These are phyloP conservation scores for Vidua chalybeata DNA, from an alignment of 2,113 vertebrate species.

Conservation along the genomic window DNA sequence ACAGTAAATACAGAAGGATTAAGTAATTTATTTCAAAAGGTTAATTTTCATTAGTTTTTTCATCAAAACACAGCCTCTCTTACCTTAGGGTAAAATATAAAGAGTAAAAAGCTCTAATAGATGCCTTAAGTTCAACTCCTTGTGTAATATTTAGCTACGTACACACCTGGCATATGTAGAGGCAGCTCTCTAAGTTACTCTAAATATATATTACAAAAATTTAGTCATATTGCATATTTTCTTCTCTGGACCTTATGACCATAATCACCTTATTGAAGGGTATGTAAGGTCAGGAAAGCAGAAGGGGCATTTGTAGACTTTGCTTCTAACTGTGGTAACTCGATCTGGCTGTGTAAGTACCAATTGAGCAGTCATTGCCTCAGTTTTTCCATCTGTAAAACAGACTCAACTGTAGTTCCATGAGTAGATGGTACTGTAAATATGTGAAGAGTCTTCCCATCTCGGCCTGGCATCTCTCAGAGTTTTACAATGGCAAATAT, in stretches of 20 bases:
- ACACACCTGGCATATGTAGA: background rate
- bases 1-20: constrained; percentile 20
- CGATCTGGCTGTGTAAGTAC: background rate
- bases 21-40: constrained; percentile 5
- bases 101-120: constrained; percentile 2
- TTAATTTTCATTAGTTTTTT: constrained; percentile 36
- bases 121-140: background rate
- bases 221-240: background rate
- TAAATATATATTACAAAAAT: background rate
- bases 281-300: constrained; percentile 24
- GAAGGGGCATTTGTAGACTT: constrained; percentile 6
- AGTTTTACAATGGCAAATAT: background rate
- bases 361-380: background rate
- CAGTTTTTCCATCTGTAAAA: constrained; percentile 43
- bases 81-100: background rate
- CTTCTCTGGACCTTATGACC: background rate
- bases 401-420: background rate
- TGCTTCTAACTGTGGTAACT: constrained; percentile 8
- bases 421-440: background rate
- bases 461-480: background rate
- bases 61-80: background rate
- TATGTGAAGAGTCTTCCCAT: background rate
- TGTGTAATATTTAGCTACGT: background rate
- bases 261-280: background rate
- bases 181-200: background rate